Percentiles rank a stretch among this genome's conserved stretches.
These are phyloP conservation scores for Lacanobia wlatinum DNA, from an alignment of 2,888 invertebrate species.

Conservation along the genomic window DNA sequence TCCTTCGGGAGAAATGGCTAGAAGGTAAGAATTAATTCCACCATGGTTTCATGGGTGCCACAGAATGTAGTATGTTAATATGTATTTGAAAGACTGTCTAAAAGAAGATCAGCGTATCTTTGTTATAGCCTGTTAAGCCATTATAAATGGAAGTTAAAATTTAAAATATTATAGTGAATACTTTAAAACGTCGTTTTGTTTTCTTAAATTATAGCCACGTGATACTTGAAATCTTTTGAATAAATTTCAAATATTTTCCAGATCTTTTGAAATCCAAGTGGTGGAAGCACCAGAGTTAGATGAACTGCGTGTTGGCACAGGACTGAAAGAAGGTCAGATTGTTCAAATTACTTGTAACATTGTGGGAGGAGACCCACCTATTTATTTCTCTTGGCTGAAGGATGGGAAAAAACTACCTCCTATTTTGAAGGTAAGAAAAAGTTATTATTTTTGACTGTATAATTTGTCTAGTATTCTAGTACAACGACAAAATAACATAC, in stretches of 20 bases:
- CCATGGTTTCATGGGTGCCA: too few species aligned
- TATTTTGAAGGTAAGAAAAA: constrained; percentile 89
- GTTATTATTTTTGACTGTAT: neutral
- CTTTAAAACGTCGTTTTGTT: too few species aligned
- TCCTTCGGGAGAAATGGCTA: constrained; percentile 94
- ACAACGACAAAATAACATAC: too few species aligned
- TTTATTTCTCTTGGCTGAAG: constrained; percentile 93
- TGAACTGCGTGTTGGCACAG: constrained; percentile 95
- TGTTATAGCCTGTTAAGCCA: too few species aligned
- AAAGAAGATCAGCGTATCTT: too few species aligned
- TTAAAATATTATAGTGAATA: too few species aligned
- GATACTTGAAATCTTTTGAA: too few species aligned
- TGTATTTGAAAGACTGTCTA: too few species aligned
- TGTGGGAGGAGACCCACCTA: constrained; percentile 93
- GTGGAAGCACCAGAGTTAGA: constrained; percentile 95
- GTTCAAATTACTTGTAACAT: constrained; percentile 96
- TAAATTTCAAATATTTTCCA: too few species aligned
- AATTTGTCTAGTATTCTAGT: neutral
- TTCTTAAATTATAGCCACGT: too few species aligned
- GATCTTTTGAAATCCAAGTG: constrained; percentile 93
- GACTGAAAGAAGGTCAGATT: constrained; percentile 95
- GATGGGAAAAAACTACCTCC: constrained; percentile 92
- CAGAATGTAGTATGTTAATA: too few species aligned
- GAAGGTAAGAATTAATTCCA: constrained; percentile 81
- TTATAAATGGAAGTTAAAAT: too few species aligned